A percentile compares a stretch with the other conserved stretches of the same genome.
These are phyloP conservation scores for Marasmarcha lunaedactyla DNA, from an alignment of 2,888 invertebrate species.

Conservation along the genomic window DNA sequence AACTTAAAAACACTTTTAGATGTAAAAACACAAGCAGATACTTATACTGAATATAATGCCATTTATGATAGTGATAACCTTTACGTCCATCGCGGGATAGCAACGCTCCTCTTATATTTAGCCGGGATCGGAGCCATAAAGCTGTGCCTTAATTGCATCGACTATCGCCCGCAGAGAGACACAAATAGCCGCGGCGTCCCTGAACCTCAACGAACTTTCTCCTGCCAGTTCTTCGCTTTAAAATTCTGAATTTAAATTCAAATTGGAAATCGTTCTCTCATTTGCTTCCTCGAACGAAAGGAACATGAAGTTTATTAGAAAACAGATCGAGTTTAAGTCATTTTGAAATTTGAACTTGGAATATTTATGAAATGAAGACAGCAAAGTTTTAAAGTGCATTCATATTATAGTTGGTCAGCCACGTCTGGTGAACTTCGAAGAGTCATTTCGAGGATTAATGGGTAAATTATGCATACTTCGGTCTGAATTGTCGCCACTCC, in stretches of 20 bases:
- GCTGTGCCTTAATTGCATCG: constrained; percentile 66
- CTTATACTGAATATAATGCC: no score
- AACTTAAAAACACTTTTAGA: no score
- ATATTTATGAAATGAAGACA: not conserved
- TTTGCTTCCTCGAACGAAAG: no score
- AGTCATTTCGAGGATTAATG: constrained; percentile 63
- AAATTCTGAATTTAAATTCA: constrained; percentile 19
- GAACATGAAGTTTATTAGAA: no score
- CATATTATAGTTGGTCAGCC: constrained; percentile 45
- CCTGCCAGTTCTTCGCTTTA: constrained; percentile 23
- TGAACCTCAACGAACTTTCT: constrained; percentile 66
- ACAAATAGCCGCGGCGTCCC: constrained; percentile 61
- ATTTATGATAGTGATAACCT: not conserved
- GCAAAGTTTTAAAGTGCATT: constrained; percentile 29
- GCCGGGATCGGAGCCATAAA: constrained; percentile 40
- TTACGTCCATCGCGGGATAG: constrained; percentile 22
- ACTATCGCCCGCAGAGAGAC: constrained; percentile 60
- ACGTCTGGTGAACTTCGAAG: constrained; percentile 51
- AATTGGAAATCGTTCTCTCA: no score
- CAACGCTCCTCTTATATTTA: constrained; percentile 52
- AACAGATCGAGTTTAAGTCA: not conserved
- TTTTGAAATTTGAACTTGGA: no score
- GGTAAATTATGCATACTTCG: constrained; percentile 61
- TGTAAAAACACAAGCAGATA: no score
- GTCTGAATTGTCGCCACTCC: constrained; percentile 53